Base-by-base conservation (phyloP, 2,113 vertebrate genomes). In the Poeciliopsis prolifica region DNA sequence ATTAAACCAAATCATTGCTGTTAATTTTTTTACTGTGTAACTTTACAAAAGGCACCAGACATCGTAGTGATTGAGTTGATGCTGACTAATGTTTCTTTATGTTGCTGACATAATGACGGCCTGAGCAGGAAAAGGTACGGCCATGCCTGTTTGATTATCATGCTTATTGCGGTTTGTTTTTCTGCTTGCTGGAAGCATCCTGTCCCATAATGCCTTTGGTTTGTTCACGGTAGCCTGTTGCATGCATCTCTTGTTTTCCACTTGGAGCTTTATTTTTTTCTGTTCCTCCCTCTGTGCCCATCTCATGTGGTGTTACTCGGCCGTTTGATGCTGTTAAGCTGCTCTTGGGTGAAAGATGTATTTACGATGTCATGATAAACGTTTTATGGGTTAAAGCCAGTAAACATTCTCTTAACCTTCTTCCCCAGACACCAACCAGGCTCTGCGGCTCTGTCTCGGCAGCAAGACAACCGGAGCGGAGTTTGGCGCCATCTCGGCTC, bases 401-500 rank as follows among this genome's bases (percentile, higher is more conserved):
- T 48, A 48, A 48, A 48, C 5, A 48, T 0, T 24, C 13, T 3
- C 7, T 22, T 30, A 10, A 7, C 19, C 31, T 77, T 40, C 4
- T 75, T 33, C 77, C 84, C 75, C 88, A 99, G 98, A 99, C 86
- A 94, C 96, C 77, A 98, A 97, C 92, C 98, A 99, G 93, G 98
- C 98, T 19, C 93, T 99, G 37, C 94, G 97, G 3, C 94, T 99
- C 68, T 99, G 97, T 79, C 92, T 99, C 89, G 97, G 98, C 22
- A 97, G 93, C 92, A 98, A 97, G 0, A 94, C 96, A 0, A 94
- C 96, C 0, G 98, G 98, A n/a, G 96, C 95, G 0, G 97, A 99
- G 84, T 99, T 97, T 7, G 98, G 98, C 0, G 97, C 98, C 0
- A 93, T 99, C 61, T 99, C 98, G 5, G 98, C 98, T 33, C 96